Base-by-base conservation (phyloP, 2,888 invertebrate species). In the Venusia cambrica region DNA sequence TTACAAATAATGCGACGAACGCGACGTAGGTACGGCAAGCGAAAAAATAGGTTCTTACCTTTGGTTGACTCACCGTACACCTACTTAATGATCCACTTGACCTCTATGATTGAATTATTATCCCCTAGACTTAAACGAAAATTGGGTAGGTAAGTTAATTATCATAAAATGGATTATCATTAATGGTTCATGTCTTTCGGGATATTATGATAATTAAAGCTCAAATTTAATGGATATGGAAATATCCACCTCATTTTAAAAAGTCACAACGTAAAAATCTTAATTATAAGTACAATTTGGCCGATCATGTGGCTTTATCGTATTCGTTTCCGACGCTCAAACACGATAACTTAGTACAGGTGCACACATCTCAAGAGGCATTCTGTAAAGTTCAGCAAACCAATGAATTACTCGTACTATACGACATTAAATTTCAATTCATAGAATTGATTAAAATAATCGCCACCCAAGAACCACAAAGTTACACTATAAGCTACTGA, bases 141-240 rank as follows among this genome's bases (percentile, higher is more conserved):
- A 51, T 38, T 38, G 32, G 47, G 2, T 30, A 37, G 54, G 34
- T 48, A 48, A 40, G 55, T 49, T 38, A 46, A 64, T 40, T 45
- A 57, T 51, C 39, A 54, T 57, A 63, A 62, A 59, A 55, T 66
- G 58, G 56, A 52, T 67, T 53, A 51, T 49, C 47, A 53, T 54
- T 51, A 61, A 62, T 59, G 51, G 48, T 55, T 60, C 50, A 65
- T 74, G 71, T 78, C 73, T 71, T 74, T 69, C 66, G 54, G 71
- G 65, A 74, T 75, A 78, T 80, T 79, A 80, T 73, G 69, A 79
- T 85, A 83, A 81, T 87, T 87, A 87, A 87, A 87, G 85, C 85
- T 87, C 79, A 80, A 80, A 78, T 76, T 73, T 69, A 68, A 73
- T 76, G 72, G 73, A 73, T 73, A 66, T 55, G 54, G 62, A 62